Evolutionary conservation across 2,888 invertebrate species (phyloP).

Genomic region (Polietes domitor): DNA sequence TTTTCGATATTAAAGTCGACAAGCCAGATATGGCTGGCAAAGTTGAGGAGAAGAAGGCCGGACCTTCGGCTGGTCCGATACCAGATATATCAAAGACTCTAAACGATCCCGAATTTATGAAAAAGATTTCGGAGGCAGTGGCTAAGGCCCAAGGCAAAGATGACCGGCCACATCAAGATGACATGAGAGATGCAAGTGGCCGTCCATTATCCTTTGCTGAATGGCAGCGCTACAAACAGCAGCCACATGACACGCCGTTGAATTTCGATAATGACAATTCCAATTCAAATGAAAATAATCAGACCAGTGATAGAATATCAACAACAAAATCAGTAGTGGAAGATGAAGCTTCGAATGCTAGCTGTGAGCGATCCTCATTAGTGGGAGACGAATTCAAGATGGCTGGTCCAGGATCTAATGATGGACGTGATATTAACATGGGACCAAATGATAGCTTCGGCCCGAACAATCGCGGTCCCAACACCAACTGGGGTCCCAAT

Average conservation of each 20-base stretch:
- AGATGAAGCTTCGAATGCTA: conserved; percentile 37
- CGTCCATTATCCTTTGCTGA: conserved; percentile 72
- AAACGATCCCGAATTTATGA: conserved; percentile 78
- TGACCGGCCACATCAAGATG: conserved; percentile 19
- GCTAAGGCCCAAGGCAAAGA: conserved; percentile 74
- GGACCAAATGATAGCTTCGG: conserved; percentile 31
- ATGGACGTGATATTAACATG: conserved; percentile 21
- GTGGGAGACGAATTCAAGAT: conserved; percentile 1
- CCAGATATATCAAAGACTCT: conserved; percentile 74
- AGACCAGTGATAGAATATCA: conserved; percentile 8
- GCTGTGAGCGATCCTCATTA: not conserved
- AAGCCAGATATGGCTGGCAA: conserved; percentile 68
- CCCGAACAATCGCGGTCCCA: conserved; percentile 44
- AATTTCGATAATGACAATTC: conserved; percentile 26
- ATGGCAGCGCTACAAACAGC: conserved; percentile 72
- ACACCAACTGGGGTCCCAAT: conserved; percentile 35
- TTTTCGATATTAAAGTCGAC: conserved; percentile 75
- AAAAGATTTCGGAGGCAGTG: conserved; percentile 75
- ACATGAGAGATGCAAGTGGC: conserved; percentile 46
- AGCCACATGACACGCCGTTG: not conserved
- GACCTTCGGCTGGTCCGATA: conserved; percentile 37
- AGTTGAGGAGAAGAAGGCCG: not conserved
- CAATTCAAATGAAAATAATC: conserved; percentile 37
- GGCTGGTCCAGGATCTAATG: conserved; percentile 35
- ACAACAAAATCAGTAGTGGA: not conserved